phyloP scores from a whole-genome alignment of 2,888 invertebrate genomes.

The Lasioglossum vierecki region DNA sequence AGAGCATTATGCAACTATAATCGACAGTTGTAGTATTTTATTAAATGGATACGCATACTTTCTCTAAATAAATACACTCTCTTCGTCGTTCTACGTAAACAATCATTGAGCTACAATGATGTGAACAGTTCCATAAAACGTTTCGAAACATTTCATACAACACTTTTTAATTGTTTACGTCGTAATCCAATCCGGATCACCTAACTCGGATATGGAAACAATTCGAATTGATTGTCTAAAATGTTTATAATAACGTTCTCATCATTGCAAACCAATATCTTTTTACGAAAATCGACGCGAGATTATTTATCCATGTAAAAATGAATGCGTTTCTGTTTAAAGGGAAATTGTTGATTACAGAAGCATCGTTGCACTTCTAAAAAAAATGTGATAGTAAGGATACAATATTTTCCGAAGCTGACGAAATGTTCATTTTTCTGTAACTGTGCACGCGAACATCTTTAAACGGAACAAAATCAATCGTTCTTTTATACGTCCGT shows the following conservation, averaged over 20 bases:
- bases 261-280: neutral
- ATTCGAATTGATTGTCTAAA: neutral
- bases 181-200: neutral
- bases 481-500: neutral
- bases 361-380: neutral
- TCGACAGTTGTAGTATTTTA: neutral
- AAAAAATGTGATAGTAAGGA: no score
- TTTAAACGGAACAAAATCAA: neutral
- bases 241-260: neutral
- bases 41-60: neutral
- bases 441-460: neutral
- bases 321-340: neutral
- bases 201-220: neutral
- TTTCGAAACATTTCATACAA: neutral
- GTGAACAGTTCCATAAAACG: neutral
- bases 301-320: neutral
- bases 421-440: neutral
- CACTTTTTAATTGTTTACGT: neutral
- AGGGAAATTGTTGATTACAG: neutral
- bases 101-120: neutral
- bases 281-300: neutral
- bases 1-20: neutral
- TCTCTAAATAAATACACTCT: neutral
- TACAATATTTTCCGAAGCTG: no score
- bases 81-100: neutral